Base-by-base conservation (phyloP, 2,797 vertebrate species). In the Natrix natrix region DNA sequence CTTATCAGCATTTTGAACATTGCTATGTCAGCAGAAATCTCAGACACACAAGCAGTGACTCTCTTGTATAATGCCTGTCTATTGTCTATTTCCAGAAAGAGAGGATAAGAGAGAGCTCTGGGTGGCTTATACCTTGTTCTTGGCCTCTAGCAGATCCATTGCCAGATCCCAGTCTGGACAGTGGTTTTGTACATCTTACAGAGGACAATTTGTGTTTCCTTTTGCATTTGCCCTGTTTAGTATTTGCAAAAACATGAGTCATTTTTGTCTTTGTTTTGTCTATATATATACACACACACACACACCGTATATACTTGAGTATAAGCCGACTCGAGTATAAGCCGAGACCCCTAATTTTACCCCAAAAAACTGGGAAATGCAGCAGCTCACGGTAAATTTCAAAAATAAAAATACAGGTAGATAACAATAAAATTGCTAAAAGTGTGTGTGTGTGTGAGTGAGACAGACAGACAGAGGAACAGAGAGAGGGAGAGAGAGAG, bases 161-260 rank as follows among this genome's bases (percentile, higher is more conserved):
- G 74, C 28, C 92, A 87, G n/a, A 12, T 94, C 60, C 52, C 74
- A 55, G 87, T 90, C 86, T 32, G 22, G 5, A 74, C 90, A 66
- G 55, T 11, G 55, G 59, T 91, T 92, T 91, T 87, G 8, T 90
- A 90, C 22, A 83, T 92, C 59, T 90, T 92, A 92, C 7, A 7
- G 8, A 95, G 48, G 83, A 89, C 32, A 93, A 92, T 78, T 93
- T 93, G 96, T 95, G 90, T 91, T 92, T 88, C n/a, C 37, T 90
- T 93, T 37, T 88, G 89, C 88, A 55, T 91, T 91, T 83, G 90
- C 52, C 3, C 74, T 0, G 54, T 94, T 28, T 60, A n/a, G 5
- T 24, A 7, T 94, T 93, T 94, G 93, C 57, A 92, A 83, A 94
- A 91, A 86, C 60, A 86, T 94, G 87, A 88, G 66, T 86, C 26